Conservation (phyloP, 2,113 vertebrate genomes). For the Reinhardtius hippoglossoides region DNA sequence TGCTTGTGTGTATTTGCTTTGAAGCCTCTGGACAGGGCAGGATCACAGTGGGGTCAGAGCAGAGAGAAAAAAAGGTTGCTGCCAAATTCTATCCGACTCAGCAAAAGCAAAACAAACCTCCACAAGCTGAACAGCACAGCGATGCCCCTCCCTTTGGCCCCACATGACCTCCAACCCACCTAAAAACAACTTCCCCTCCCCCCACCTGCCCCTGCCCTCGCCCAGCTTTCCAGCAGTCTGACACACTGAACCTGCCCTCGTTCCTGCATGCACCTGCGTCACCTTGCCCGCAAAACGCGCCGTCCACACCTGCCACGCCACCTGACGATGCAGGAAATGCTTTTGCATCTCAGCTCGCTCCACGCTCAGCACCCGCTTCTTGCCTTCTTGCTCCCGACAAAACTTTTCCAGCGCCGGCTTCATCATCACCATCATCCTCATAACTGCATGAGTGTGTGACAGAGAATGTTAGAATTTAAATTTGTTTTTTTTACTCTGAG, state of each 20-base stretch:
- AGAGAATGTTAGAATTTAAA: slow-evolving; percentile 41
- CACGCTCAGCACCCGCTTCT: slow-evolving; percentile 6
- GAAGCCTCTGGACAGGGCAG: slow-evolving; percentile 17
- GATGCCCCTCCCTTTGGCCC: slow-evolving; percentile 5
- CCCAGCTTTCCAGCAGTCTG: slow-evolving; percentile 64
- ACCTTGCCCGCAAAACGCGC: slow-evolving; percentile 35
- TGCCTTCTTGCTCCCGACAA: background rate
- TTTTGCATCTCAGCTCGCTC: slow-evolving; percentile 15
- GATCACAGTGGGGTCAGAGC: background rate
- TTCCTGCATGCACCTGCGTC: slow-evolving; percentile 60
- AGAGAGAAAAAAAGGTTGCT: background rate
- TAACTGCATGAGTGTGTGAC: slow-evolving; percentile 28
- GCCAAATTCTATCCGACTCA: slow-evolving; percentile 64
- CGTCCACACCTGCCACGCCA: slow-evolving; percentile 36
- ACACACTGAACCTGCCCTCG: slow-evolving; percentile 76
- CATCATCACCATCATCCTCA: slow-evolving; percentile 6
- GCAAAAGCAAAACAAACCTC: slow-evolving; percentile 50
- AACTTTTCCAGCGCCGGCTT: background rate
- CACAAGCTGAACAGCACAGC: background rate
- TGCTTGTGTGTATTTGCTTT: slow-evolving; percentile 36
- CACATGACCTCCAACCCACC: slow-evolving; percentile 22
- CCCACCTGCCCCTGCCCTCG: background rate
- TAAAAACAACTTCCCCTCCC: background rate
- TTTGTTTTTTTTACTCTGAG: background rate
- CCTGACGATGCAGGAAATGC: background rate